Evolutionary conservation across 2,888 invertebrate genomes (phyloP), one percentile per base, ranked within the genome.

Genomic region (Thalpophila matura): DNA sequence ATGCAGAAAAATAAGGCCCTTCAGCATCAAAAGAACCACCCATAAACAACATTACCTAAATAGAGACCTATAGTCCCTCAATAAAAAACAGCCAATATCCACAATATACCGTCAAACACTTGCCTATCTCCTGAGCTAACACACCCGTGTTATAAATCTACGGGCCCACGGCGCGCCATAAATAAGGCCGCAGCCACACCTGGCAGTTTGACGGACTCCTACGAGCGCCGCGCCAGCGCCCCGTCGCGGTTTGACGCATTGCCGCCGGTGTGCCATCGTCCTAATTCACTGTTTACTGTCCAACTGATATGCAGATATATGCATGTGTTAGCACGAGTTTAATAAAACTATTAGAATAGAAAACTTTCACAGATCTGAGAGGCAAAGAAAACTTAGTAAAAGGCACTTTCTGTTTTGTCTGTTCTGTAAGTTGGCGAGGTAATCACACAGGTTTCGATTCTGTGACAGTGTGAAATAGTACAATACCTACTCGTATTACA

Each of bases 191-290:
- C 80, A 79, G 81, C 79, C 87, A 89, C 91, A 92, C 90, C 89
- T 88, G 88, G 89, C 85, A 74, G 84, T 69, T 81, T 87, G 90
- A 88, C 88, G 86, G 88, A 89, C 91, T 84, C 90, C 91, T 88
- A 90, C 90, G 88, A 84, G 82, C 82, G 61, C 64, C 77, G 74
- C 72, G 71, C 76, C 72, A 74, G 71, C 74, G 66, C 76, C 73
- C 69, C 77, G 80, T 78, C 74, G 74, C 68, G 67, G 74, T 46
- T 80, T 84, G 84, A 85, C 79, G 78, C 78, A 86, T 81, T 61
- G 70, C 70, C 59, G 61, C 74, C 69, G 59, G 74, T 82, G 77
- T 80, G 77, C 49, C 74, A 72, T 75, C 74, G 60, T 59, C 81
- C 81, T 85, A 77, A 86, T 77, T 72, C 71, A 64, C 40, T 59